Base-by-base conservation (phyloP, 2,888 invertebrate genomes). In the Neelides folsomi region DNA sequence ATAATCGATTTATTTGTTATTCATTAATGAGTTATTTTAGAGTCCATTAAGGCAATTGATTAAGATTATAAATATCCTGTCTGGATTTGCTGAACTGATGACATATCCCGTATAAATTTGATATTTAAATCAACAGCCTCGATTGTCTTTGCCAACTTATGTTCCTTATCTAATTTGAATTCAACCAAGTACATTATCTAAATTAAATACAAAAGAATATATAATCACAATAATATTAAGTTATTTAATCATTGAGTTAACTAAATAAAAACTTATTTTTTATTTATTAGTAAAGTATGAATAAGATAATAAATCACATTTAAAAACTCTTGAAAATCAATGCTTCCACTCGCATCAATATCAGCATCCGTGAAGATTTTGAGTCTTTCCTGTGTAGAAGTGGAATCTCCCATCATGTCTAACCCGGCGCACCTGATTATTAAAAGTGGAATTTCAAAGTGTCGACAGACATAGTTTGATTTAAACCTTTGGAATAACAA, bases 241-340 rank as follows among this genome's bases (percentile, higher is more conserved):
- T 36, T 10, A 36, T 36, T 36, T 7, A 40, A 2, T 39, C 20
- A 1, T 20, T 15, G 3, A 6, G 40, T 38, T n/a, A n/a, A n/a
- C n/a, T n/a, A n/a, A n/a, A n/a, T n/a, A n/a, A n/a, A n/a, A n/a
- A n/a, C n/a, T n/a, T n/a, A n/a, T n/a, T n/a, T n/a, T n/a, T n/a
- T n/a, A n/a, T n/a, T n/a, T n/a, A n/a, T n/a, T n/a, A n/a, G n/a
- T n/a, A n/a, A n/a, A n/a, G n/a, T n/a, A n/a, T n/a, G n/a, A n/a
- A n/a, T n/a, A n/a, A n/a, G 15, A 19, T 16, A 12, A 45, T 8
- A 1, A 37, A 15, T 48, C 53, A 60, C 63, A 47, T 54, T 53
- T 9, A 61, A 27, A 55, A 63, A 63, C 43, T 63, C 63, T 51
- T 62, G 60, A 53, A 63, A 63, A 46, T 63, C 63, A 38, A 63